These are phyloP conservation scores for Cremastinae sp. DNA, from an alignment of 2,888 invertebrate genomes.

Conservation along the genomic window DNA sequence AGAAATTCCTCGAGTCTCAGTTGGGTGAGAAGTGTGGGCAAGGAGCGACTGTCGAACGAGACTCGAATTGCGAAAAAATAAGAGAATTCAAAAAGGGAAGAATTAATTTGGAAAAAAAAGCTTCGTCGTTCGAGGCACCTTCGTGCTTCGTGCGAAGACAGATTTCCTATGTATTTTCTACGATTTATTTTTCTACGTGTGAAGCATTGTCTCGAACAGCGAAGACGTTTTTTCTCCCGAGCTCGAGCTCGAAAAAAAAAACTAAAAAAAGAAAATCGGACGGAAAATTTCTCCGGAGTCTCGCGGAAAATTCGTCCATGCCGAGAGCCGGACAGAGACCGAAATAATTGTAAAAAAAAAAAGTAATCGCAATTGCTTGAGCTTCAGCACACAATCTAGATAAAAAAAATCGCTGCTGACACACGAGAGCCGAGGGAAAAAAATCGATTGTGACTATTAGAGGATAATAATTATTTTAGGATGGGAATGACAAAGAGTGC, in stretches of 20 bases:
- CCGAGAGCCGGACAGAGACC: neutral
- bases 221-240: constrained; percentile 44
- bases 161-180: constrained; percentile 67
- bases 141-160: constrained; percentile 64
- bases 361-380: constrained; percentile 62
- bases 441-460: constrained; percentile 43
- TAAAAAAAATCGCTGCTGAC: constrained; percentile 41
- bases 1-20: neutral
- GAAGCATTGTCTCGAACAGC: constrained; percentile 60
- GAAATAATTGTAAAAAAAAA: constrained; percentile 49
- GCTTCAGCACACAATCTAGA: constrained; percentile 63
- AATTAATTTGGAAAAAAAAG: constrained; percentile 24
- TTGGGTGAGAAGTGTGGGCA: constrained; percentile 48
- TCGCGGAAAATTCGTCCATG: constrained; percentile 49
- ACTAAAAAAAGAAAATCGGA: constrained; percentile 8
- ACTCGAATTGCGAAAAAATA: constrained; percentile 18
- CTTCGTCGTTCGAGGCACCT: constrained; percentile 55
- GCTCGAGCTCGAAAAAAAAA: constrained; percentile 3
- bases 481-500: constrained; percentile 37
- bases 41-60: constrained; percentile 59
- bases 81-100: neutral
- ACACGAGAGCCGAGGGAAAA: constrained; percentile 23
- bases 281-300: constrained; percentile 1
- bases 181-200: constrained; percentile 66
- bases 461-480: constrained; percentile 58